Evolutionary conservation across 1,140 invertebrate genomes (phyloP), one percentile per base, ranked within the genome.

Genomic region (Diabrotica undecimpunctata): DNA sequence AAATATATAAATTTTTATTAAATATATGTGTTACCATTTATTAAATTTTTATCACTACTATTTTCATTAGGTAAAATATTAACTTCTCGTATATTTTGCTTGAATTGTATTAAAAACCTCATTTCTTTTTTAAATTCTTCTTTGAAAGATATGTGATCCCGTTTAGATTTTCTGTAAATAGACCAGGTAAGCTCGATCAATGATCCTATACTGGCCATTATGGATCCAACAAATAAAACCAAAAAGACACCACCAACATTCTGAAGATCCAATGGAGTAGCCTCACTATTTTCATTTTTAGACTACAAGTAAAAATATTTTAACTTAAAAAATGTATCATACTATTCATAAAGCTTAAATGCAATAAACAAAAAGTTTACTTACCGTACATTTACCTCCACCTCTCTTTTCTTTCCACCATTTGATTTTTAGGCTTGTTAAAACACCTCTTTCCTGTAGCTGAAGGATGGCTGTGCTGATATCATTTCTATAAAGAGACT

Each of bases 361-460:
- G n/a, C n/a, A n/a, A n/a, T n/a, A n/a, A n/a, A n/a, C n/a, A n/a
- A n/a, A n/a, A n/a, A n/a, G 25, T 55, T 74, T 61, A 67, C 77
- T 80, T 78, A 92, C 90, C 69, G 82, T 78, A 77, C 91, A 93
- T 51, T 84, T 84, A 3, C 89, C 87, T 37, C 88, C 89, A 0
- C 90, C 90, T 61, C 87, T 75, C 75, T 90, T 88, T 75, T 90
- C 84, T 76, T 89, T 86, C 93, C 93, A 96, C 94, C 93, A 96
- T 79, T 92, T 93, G 11, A 85, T 88, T 75, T 94, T 92, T 53
- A 96, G 77, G 37, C 86, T 81, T n/a, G 87, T 84, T 2, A 96
- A 77, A 37, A 84, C 77, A 0, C 91, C 93, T 37, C 85, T 86
- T 79, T 96, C 93, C 80, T 95, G 92, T 3, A 96, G 77, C 70